Conservation (phyloP, 1,140 invertebrate species). For the Drosophila oshimai region DNA sequence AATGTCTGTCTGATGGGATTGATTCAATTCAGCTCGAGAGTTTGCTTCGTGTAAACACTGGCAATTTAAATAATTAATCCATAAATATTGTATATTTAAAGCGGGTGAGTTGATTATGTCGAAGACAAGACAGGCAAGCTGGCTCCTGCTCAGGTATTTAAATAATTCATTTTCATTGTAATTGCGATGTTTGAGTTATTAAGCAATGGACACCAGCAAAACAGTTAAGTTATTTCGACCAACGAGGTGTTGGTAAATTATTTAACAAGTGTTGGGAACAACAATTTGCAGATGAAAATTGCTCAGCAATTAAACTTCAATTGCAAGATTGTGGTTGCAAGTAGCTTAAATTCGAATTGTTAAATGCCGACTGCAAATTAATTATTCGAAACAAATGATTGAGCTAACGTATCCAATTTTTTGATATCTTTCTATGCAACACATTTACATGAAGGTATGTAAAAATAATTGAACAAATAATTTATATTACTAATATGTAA, state of each 20-base stretch:
- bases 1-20: slow-evolving; percentile 42
- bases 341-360: background rate
- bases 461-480: too few species aligned
- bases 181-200: slow-evolving; percentile 40
- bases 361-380: background rate
- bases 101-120: slow-evolving; percentile 8
- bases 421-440: too few species aligned
- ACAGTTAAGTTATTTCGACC: background rate
- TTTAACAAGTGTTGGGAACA: slow-evolving; percentile 15
- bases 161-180: slow-evolving; percentile 54
- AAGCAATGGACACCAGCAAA: slow-evolving; percentile 11
- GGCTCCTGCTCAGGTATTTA: slow-evolving; percentile 34
- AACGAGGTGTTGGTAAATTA: slow-evolving; percentile 30
- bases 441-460: too few species aligned
- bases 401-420: too few species aligned
- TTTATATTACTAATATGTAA: too few species aligned
- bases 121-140: slow-evolving; percentile 9
- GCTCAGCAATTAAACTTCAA: slow-evolving; percentile 5
- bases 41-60: slow-evolving; percentile 62
- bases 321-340: slow-evolving; percentile 5
- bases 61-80: slow-evolving; percentile 74
- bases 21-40: slow-evolving; percentile 28
- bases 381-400: background rate
- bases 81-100: slow-evolving; percentile 64
- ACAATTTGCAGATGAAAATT: slow-evolving; percentile 2